Base-by-base conservation (phyloP, 2,888 invertebrate genomes). In the Pseudococcus jackbeardsleyi region DNA sequence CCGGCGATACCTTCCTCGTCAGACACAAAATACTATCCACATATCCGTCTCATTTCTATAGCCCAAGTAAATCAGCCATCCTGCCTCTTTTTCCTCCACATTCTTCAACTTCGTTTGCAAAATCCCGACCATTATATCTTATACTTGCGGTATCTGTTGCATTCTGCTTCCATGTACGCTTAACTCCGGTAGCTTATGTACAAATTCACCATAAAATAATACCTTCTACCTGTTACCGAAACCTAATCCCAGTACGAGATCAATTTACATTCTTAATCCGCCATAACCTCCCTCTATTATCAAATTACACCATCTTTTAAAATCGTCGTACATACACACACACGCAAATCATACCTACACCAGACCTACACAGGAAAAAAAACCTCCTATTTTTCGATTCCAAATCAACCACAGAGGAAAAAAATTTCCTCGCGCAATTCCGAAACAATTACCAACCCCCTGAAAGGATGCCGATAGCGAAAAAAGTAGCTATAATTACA, bases 181-280 rank as follows among this genome's bases (percentile, higher is more conserved):
- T 1, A 72, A 72, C 68, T 72, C 68, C 68, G 68, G 68, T 72
- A 72, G 68, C 68, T 33, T 72, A 33, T 72, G 68, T 72, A 72
- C 68, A 72, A 72, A 72, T 72, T 72, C 68, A 72, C 68, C 26
- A 72, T 72, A 72, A 72, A 72, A 72, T 72, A 72, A 72, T 72
- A 72, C 68, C 33, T 72, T 72, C 68, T 72, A 72, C 68, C 68
- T 72, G 68, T 72, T 72, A 72, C 68, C 68, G 79, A 79, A 79
- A 79, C 79, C 79, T 46, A 79, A 79, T 79, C 79, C 79, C 39
- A 19, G 79, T 42, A 79, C 39, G 42, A 79, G 79, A 79, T 79
- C 79, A 79, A 79, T 79, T 79, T 79, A 79, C 79, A 79, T 79
- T 79, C 79, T 42, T 79, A 79, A 79, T 79, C 79, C 79, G 79